Conservation (phyloP, 2,888 invertebrate species). For the Troides oblongomaculatus region DNA sequence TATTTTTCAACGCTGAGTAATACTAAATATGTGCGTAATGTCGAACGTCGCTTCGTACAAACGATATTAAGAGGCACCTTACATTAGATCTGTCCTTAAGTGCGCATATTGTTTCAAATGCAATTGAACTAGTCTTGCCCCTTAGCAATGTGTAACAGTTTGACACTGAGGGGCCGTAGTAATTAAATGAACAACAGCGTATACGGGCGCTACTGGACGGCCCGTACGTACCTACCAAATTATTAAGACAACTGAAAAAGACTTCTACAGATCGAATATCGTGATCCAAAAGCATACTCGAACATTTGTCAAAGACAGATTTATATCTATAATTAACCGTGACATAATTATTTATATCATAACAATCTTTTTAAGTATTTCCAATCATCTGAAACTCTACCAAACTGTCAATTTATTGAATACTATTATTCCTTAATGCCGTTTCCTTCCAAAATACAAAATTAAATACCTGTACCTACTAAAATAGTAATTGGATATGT, state of each 20-base stretch:
- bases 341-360: no score
- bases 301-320: neutral
- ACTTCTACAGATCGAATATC: conserved; percentile 13
- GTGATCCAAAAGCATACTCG: neutral
- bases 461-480: no score
- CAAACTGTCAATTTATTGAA: no score
- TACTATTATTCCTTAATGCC: no score
- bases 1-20: neutral
- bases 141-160: conserved; percentile 31
- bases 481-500: no score
- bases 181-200: conserved; percentile 50
- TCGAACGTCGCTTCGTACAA: neutral
- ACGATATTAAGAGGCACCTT: conserved; percentile 20
- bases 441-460: no score
- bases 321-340: no score
- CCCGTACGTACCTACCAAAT: conserved; percentile 36
- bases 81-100: conserved; percentile 15
- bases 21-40: neutral
- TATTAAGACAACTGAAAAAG: conserved; percentile 24
- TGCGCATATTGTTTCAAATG: conserved; percentile 21
- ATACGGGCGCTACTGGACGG: conserved; percentile 44
- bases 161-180: conserved; percentile 42
- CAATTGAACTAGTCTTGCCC: conserved; percentile 34
- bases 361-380: no score
- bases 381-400: no score